Base-by-base conservation (phyloP, 2,888 invertebrate genomes). In the Amblyteles armatorius region DNA sequence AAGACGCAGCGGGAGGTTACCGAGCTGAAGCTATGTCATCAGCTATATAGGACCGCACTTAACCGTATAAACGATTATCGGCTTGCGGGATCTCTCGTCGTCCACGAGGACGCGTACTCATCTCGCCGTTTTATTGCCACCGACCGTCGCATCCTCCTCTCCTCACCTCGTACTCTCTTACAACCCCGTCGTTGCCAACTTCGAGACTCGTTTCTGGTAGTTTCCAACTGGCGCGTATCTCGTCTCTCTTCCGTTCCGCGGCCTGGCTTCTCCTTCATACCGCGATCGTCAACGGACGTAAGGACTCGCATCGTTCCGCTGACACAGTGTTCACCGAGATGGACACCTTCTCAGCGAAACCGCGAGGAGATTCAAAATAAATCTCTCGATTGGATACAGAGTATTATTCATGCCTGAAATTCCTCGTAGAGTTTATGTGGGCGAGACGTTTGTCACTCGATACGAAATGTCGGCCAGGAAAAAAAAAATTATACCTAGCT, bases 101-200 rank as follows among this genome's bases (percentile, higher is more conserved):
- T 68, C 36, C 71, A 52, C 44, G 72, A 78, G 82, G 60, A 79
- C 76, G 71, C 55, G 82, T 79, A 77, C 79, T 82, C 77, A 60
- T 82, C 90, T 91, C 90, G 87, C 90, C 89, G 86, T 92, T 92
- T 92, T 92, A 92, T 89, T 91, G 87, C 91, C 86, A 85, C 87
- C 87, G 83, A 77, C 83, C 85, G 89, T 89, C 87, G 83, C 85
- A 82, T 76, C 86, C 87, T 84, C 87, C 79, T 69, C 73, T 33
- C 52, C 11, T 55, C 65, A 74, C 77, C 57, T 57, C 79, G 69
- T 79, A 71, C 78, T 82, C 82, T 72, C 80, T 73, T 52, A 57
- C 67, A 50, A 79, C 74, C 77, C 73, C 67, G 68, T 65, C 77
- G 76, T 73, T 40, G 63, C 80, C 60, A 72, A 22, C 81, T 84